Evolutionary conservation across 2,888 invertebrate species (phyloP).

Genomic region (Cataglyphis altisquamis): DNA sequence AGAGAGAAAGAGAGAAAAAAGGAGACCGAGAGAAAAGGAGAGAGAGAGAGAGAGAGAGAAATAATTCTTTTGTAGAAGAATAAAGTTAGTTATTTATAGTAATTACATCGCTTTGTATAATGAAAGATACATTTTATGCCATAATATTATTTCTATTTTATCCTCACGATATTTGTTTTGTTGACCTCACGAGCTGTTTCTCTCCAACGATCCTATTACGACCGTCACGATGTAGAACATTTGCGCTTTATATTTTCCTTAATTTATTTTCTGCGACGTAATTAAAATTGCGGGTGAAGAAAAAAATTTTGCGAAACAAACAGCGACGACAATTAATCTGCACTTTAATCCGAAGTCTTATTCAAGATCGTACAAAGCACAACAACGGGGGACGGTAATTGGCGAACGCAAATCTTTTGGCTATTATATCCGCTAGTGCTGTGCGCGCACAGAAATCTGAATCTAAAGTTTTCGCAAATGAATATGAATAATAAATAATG

Average conservation of each 20-base stretch:
- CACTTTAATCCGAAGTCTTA: slow-evolving; percentile 42
- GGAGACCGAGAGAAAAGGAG: too few relatives aligned
- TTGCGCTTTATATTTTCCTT: slow-evolving; percentile 35
- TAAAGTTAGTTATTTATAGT: slow-evolving; percentile 26
- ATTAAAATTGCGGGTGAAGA: slow-evolving; percentile 31
- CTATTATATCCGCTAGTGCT: slow-evolving; percentile 2
- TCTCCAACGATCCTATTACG: slow-evolving; percentile 29
- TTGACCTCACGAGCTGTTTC: slow-evolving; percentile 16
- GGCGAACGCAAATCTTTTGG: slow-evolving; percentile 22
- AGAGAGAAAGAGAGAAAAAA: too few relatives aligned
- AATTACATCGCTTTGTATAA: slow-evolving; percentile 30
- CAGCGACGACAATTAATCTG: slow-evolving; percentile 34
- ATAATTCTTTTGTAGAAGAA: slow-evolving; percentile 15
- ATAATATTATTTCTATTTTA: slow-evolving; percentile 26
- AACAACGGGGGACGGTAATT: slow-evolving; percentile 32
- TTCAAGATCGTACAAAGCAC: slow-evolving; percentile 32
- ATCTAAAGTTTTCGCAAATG: slow-evolving; percentile 45
- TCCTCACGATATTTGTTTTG: slow-evolving; percentile 24
- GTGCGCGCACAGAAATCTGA: slow-evolving; percentile 33
- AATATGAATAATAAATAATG: slow-evolving; percentile 41
- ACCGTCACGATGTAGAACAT: slow-evolving; percentile 16
- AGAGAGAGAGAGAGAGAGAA: neutral
- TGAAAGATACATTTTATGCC: slow-evolving; percentile 28
- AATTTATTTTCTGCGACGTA: slow-evolving; percentile 35
- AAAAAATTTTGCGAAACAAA: slow-evolving; percentile 17